Conservation (phyloP, 2,797 vertebrate species). For the Morus bassanus region DNA sequence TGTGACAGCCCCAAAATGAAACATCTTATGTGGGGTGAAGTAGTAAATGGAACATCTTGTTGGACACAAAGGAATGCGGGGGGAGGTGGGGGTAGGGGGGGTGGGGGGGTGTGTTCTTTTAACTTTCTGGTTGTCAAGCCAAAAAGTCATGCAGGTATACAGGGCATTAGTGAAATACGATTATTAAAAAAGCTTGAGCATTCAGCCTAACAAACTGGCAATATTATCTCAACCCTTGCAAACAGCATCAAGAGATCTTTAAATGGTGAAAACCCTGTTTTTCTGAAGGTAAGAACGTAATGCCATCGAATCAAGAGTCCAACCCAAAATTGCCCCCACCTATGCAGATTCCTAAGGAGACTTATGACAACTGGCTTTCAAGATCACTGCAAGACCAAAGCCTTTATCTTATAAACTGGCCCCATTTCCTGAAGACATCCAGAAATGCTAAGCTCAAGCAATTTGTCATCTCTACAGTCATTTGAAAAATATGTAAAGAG, state of each 20-base stretch:
- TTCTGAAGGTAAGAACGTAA: not conserved
- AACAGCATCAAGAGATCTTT: not conserved
- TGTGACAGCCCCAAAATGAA: not conserved
- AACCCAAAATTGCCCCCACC: not conserved
- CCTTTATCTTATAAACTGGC: not conserved
- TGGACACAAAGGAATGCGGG: not conserved
- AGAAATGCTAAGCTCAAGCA: not conserved
- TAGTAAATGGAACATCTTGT: not conserved
- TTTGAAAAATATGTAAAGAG: constrained; percentile 2
- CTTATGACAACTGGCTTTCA: not conserved
- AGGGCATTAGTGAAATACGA: not conserved
- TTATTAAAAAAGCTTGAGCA: not conserved
- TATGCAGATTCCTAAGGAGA: not conserved
- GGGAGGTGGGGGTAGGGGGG: too few species aligned
- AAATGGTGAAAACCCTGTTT: not conserved
- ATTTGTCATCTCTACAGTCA: not conserved
- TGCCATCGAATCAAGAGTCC: not conserved
- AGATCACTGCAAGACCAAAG: not conserved
- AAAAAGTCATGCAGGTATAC: not conserved
- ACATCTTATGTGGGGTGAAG: not conserved
- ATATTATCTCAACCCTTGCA: not conserved
- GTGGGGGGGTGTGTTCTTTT: not conserved
- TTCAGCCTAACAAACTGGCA: not conserved
- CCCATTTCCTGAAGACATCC: constrained; percentile 1
- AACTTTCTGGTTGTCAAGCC: not conserved